Percentiles rank a stretch among this genome's conserved stretches.
Evolutionary conservation across 2,113 vertebrate species (phyloP).

Genomic region (Chaenocephalus aceratus): DNA sequence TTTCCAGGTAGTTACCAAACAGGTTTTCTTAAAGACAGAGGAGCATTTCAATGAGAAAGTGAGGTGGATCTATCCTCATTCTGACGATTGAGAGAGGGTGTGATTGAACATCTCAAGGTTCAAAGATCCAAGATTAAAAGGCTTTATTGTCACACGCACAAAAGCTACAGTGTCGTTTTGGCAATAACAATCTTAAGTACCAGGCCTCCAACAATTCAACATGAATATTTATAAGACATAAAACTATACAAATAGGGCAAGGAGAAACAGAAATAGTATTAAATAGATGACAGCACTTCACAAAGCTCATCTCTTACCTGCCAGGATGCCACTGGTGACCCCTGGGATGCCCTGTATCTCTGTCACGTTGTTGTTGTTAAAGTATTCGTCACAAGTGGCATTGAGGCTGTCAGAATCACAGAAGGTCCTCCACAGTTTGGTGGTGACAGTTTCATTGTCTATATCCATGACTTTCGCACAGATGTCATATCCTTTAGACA

Average conservation of each 20-base stretch:
- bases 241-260: too few species aligned
- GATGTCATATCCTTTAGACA: conserved; percentile 90
- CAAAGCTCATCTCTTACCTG: conserved; percentile 80
- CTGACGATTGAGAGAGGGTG: background rate
- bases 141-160: too few species aligned
- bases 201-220: too few species aligned
- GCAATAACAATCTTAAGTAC: too few species aligned
- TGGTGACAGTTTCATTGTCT: conserved; percentile 93
- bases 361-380: conserved; percentile 91
- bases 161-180: too few species aligned
- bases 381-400: conserved; percentile 96
- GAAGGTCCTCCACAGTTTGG: conserved; percentile 94
- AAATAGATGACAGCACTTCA: too few species aligned
- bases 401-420: conserved; percentile 95
- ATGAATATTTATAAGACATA: too few species aligned
- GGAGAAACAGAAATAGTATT: too few species aligned
- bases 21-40: conserved; percentile 88
- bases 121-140: too few species aligned
- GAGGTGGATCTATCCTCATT: background rate
- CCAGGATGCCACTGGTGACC: conserved; percentile 92
- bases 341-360: conserved; percentile 96
- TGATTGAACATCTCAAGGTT: background rate
- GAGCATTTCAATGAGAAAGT: background rate
- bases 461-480: conserved; percentile 93
- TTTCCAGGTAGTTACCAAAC: conserved; percentile 92